Conservation (phyloP, 2,888 invertebrate species). For the Melikaiella ostensackeni region DNA sequence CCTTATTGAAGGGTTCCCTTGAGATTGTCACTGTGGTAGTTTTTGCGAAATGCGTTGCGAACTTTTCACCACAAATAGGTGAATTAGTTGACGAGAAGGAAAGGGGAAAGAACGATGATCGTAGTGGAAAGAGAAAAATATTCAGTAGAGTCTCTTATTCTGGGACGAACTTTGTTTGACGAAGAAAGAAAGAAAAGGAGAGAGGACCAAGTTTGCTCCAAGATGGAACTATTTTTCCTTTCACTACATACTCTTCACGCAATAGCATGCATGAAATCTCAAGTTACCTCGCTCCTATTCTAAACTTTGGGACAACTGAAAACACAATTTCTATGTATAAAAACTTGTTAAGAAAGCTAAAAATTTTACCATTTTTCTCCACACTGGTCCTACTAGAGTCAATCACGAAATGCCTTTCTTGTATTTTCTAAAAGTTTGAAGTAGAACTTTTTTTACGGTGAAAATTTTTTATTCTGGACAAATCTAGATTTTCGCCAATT, state of each 20-base stretch:
- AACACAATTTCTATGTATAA: slow-evolving; percentile 31
- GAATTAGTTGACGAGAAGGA: slow-evolving; percentile 60
- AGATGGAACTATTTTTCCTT: slow-evolving; percentile 67
- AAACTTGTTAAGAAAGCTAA: slow-evolving; percentile 15
- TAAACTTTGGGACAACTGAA: slow-evolving; percentile 29
- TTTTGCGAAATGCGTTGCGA: slow-evolving; percentile 54
- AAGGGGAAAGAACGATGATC: slow-evolving; percentile 46
- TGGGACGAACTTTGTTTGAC: slow-evolving; percentile 55
- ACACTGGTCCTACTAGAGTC: no score
- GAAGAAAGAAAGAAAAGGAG: slow-evolving; percentile 43
- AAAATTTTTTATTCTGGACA: background rate
- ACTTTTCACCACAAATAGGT: slow-evolving; percentile 58
- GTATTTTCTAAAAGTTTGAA: background rate
- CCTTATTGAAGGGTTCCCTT: slow-evolving; percentile 58
- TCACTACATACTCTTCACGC: slow-evolving; percentile 62
- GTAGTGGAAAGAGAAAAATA: slow-evolving; percentile 53
- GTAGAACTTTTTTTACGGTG: background rate
- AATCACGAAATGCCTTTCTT: background rate
- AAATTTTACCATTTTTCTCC: slow-evolving; percentile 6
- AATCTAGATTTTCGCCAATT: no score
- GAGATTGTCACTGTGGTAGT: slow-evolving; percentile 52
- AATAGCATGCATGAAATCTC: slow-evolving; percentile 70
- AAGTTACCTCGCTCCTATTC: slow-evolving; percentile 57
- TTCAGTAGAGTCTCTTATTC: slow-evolving; percentile 53
- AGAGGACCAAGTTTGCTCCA: slow-evolving; percentile 58